Base-by-base conservation (phyloP, 2,113 vertebrate genomes). In the Tauraco erythrolophus region DNA sequence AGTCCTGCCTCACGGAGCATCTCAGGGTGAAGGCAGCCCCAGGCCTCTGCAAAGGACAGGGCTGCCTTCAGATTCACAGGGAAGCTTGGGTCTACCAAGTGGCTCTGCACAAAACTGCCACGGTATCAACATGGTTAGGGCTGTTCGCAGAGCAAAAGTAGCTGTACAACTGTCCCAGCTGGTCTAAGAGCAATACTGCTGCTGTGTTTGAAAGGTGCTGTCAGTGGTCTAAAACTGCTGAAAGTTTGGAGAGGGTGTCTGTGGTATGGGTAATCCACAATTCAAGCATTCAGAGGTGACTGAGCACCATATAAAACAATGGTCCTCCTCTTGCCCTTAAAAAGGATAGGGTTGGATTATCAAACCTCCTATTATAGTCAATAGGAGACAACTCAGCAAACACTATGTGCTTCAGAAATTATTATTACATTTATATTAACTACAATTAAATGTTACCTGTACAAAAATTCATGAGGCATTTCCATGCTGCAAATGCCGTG, bases 131-230 rank as follows among this genome's bases (percentile, higher is more conserved):
- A 14, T 14, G 11, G 35, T 1, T 19, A 45, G 28, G 6, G 3
- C 12, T 33, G 33, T 4, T 1, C 46, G 58, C 74, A 70, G 45
- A 61, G 68, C 85, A 65, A 4, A 6, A 41, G 43, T 0, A 74
- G 60, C 64, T 27, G 22, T 10, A 10, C 0, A 1, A 17, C 11
- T 39, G 46, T 61, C n/a, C 1, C 2, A 30, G 39, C 19, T 54
- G 16, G 3, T 30, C 27, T 3, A 25, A 76, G 31, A 58, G 48
- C 19, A 50, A 6, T 24, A 6, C 15, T 39, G 18, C 1, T 62
- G 37, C 51, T 28, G 1, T 39, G 39, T 35, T 53, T 33, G 66
- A 41, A 24, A 76, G n/a, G 24, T 13, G 41, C 76, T 46, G 11
- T 4, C 35, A 15, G 2, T 8, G 22, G 11, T 13, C 9, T 43